Evolutionary conservation across 2,797 vertebrate genomes (phyloP).

Genomic region (Mormyrops attenuatus): DNA sequence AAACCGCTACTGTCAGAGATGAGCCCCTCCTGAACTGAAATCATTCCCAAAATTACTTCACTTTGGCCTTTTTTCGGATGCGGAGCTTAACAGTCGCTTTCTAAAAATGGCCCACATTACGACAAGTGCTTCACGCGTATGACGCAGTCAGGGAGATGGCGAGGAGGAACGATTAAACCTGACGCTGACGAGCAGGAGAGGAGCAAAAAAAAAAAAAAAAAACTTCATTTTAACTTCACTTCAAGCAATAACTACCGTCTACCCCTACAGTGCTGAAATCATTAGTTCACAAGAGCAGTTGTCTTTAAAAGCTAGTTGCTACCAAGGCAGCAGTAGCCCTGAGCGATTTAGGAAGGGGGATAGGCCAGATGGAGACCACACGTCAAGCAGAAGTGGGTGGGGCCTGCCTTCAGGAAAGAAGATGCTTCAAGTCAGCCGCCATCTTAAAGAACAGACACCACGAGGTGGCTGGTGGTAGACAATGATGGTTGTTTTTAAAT

Average conservation of each 20-base stretch:
- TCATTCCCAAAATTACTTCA: slow-evolving; percentile 52
- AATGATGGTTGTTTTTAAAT: neutral
- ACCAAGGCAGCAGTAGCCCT: slow-evolving; percentile 69
- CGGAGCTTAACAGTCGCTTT: slow-evolving; percentile 4
- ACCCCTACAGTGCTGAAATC: slow-evolving; percentile 24
- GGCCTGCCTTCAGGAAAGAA: neutral
- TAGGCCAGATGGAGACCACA: neutral
- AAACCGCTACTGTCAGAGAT: slow-evolving; percentile 52
- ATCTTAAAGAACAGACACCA: neutral
- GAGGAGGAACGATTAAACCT: neutral
- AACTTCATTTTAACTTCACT: slow-evolving; percentile 19
- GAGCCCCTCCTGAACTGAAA: slow-evolving; percentile 53
- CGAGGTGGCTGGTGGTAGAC: neutral
- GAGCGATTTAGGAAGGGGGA: slow-evolving; percentile 42
- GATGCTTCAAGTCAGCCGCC: neutral
- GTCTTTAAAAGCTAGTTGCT: slow-evolving; percentile 58
- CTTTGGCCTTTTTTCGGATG: slow-evolving; percentile 62
- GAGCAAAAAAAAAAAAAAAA: neutral
- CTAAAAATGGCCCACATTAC: neutral
- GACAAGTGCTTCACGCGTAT: slow-evolving; percentile 7
- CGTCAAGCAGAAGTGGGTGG: neutral
- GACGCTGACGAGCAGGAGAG: neutral
- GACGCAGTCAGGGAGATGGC: neutral
- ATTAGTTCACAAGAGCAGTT: slow-evolving; percentile 5
- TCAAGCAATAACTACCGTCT: slow-evolving; percentile 17